Percentiles rank a stretch among this genome's conserved stretches.
Conservation (phyloP, 2,888 invertebrate species). For the Thecophora atra region DNA sequence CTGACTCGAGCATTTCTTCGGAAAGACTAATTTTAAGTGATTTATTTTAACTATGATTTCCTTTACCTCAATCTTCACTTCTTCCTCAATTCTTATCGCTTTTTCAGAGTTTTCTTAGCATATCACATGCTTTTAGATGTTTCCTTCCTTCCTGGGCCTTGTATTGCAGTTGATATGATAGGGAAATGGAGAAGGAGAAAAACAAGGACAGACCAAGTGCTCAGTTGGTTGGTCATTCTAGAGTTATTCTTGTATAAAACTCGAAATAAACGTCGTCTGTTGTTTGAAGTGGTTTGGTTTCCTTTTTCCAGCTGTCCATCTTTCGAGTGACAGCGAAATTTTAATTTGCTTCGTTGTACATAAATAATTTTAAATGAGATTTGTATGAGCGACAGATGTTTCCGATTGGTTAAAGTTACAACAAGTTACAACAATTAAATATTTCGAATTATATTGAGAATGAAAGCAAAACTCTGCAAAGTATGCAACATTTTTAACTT, state of each 20-base stretch:
- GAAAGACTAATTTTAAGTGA: too few relatives aligned
- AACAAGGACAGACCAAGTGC: background rate
- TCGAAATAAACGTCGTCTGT: background rate
- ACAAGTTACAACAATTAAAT: too few relatives aligned
- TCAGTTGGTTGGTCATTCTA: conserved; percentile 3
- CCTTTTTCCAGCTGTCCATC: conserved; percentile 11
- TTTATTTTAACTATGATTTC: too few relatives aligned
- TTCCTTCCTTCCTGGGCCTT: background rate
- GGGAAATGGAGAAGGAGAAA: too few relatives aligned
- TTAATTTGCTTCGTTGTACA: background rate
- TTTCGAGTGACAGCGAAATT: conserved; percentile 1
- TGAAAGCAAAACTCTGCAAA: too few relatives aligned
- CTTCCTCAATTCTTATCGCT: too few relatives aligned
- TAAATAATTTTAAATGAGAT: background rate
- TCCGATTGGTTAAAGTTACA: too few relatives aligned
- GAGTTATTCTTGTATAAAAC: conserved; percentile 19
- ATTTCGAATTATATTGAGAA: too few relatives aligned
- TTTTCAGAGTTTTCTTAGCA: background rate
- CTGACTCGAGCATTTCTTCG: too few relatives aligned
- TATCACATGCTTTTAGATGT: background rate
- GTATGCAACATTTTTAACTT: too few relatives aligned
- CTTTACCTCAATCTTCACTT: background rate
- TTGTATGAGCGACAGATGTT: background rate
- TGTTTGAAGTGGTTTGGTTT: background rate
- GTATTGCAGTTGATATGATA: too few relatives aligned